Evolutionary conservation across 2,113 vertebrate species (phyloP), one percentile per base, ranked within the genome.

Genomic region (Vombatus ursinus): DNA sequence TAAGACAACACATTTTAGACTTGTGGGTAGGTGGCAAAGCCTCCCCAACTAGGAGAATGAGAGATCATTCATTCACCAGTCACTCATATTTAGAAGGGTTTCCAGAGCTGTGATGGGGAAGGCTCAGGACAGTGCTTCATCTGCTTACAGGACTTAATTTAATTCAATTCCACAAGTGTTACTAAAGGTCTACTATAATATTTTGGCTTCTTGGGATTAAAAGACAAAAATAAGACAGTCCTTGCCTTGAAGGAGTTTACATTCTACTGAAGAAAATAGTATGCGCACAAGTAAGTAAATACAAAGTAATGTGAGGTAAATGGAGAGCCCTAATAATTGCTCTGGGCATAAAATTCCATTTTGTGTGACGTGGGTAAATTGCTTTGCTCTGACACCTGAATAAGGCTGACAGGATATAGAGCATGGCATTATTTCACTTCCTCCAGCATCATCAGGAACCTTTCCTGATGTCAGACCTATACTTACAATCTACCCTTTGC

Each of bases 1-100:
- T 92, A 53, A 95, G 92, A 52, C 94, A 92, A 91, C 31, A 68
- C 44, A 44, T 92, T 89, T 94, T 7, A 95, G 90, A 90, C 92
- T 89, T n/a, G 0, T 5, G 48, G 93, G 90, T 89, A 96, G 31
- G 53, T 77, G 96, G 54, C 52, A 93, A 93, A 94, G 49, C n/a
- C 91, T 90, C 26, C 50, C 90, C 23, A 12, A 51, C 92, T 77
- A 84, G 22, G 47, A 92, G 51, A 89, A 19, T 51, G 95, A 54
- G 54, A 24, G 91, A 93, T 77, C 90, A 90, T 44, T 44, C 68
- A 44, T 44, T 84, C 68, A 84, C 19, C 68, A 44, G 19, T 84
- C 7, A 44, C 68, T 84, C n/a, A 44, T 8, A 44, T 14, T 22
- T 84, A 44, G 7, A 84, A 44, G 8, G 1, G 31, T 7, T 77